Conservation (phyloP, 2,113 vertebrate genomes). For the Siniperca knerii region DNA sequence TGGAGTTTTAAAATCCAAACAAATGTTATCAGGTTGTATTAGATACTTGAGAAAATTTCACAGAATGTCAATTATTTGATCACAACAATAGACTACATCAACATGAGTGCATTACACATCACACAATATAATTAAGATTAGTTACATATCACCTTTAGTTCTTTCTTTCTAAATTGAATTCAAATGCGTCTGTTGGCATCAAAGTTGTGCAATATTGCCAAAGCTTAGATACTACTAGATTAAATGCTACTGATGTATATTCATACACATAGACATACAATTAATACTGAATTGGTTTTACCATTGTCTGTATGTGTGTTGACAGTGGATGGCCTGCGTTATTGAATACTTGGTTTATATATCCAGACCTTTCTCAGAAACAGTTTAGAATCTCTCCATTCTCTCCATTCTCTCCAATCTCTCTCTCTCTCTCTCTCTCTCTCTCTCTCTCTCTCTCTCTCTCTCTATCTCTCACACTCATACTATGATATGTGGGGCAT, state of each 20-base stretch:
- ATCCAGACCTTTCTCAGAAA: background rate
- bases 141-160: background rate
- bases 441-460: background rate
- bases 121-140: background rate
- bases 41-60: background rate
- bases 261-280: no score
- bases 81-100: background rate
- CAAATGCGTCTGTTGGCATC: background rate
- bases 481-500: no score
- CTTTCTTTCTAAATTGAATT: background rate
- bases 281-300: background rate
- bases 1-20: no score
- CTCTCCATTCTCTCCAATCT: background rate
- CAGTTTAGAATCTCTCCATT: background rate
- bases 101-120: background rate
- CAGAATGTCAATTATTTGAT: background rate
- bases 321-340: background rate
- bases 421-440: no score
- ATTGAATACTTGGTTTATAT: background rate
- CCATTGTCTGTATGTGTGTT: background rate
- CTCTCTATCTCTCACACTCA: background rate
- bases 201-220: background rate
- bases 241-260: background rate
- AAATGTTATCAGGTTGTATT: background rate
- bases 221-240: background rate